Evolutionary conservation across 2,888 invertebrate genomes (phyloP), one percentile per base, ranked within the genome.

Genomic region (Phyllotreta striolata): DNA sequence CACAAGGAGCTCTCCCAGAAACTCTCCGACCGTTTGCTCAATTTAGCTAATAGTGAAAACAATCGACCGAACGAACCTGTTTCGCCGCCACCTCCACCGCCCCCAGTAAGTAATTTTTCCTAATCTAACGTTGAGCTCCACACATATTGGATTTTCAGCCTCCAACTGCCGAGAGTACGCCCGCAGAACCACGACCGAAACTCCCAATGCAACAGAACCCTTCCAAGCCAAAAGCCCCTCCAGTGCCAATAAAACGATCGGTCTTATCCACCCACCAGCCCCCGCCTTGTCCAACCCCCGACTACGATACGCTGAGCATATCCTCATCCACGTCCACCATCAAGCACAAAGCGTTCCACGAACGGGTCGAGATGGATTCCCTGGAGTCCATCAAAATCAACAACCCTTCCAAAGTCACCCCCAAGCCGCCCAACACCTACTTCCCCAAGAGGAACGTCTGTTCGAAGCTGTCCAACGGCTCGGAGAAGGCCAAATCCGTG

Each of bases 341-440:
- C n/a, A 71, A 69, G 63, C 61, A 70, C 49, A 38, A 38, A n/a
- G 47, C 7, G 3, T 10, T 73, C 62, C 81, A 79, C 52, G 89
- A 89, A 66, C 84, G 86, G 39, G 91, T 89, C 8, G 91, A 91
- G 80, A 85, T 91, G 84, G 89, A 91, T 74, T 91, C 91, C 14
- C 81, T 91, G 71, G 91, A 91, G 78, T 91, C 91, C 4, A 91
- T 88, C 80, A 88, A 88, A 75, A 78, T 91, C 70, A 89, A 88
- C 69, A 88, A 89, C 76, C 87, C 89, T 24, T 82, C 85, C 3
- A 85, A 84, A 63, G 81, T 85, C 24, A 84, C 83, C 62, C 88
- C 89, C 44, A 88, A 87, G 74, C 91, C 90, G 6, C 91, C 91
- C 10, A 84, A 86, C 34, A 87, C 87, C 55, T 91, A 91, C 77